phyloP scores from a whole-genome alignment of 2,888 invertebrate genomes.

The Acrocyrtus sp. region DNA sequence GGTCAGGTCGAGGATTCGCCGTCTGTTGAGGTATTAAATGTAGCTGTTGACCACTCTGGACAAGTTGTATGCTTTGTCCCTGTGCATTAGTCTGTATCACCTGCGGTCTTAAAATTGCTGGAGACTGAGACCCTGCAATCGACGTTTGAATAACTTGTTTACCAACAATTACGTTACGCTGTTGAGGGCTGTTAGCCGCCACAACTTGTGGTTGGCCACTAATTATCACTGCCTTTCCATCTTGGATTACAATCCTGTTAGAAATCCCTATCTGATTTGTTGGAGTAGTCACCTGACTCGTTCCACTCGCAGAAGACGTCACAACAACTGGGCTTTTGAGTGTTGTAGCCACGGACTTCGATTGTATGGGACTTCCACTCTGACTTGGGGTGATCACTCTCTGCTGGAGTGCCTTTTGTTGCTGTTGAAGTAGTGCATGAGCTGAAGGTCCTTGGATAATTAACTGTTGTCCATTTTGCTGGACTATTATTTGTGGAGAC shows the following conservation, averaged over 20 bases:
- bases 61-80: slow-evolving; percentile 24
- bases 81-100: slow-evolving; percentile 15
- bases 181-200: not conserved
- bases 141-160: slow-evolving; percentile 16
- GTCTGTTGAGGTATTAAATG: slow-evolving; percentile 18
- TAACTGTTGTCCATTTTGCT: slow-evolving; percentile 27
- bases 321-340: not conserved
- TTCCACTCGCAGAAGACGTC: not conserved
- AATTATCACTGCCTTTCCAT: slow-evolving; percentile 37
- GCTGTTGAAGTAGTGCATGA: slow-evolving; percentile 22
- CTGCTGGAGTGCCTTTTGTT: slow-evolving; percentile 20
- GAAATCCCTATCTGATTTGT: slow-evolving; percentile 4
- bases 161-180: slow-evolving; percentile 18
- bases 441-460: slow-evolving; percentile 27
- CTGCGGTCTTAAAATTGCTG: slow-evolving; percentile 11
- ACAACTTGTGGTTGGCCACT: slow-evolving; percentile 4
- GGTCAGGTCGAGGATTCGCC: not conserved
- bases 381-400: slow-evolving; percentile 1
- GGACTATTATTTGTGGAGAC: slow-evolving; percentile 37
- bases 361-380: not conserved
- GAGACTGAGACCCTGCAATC: not conserved
- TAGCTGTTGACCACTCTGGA: slow-evolving; percentile 29
- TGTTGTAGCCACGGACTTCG: slow-evolving; percentile 2
- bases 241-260: slow-evolving; percentile 36
- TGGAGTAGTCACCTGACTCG: not conserved